Evolutionary conservation across 35 echinoderm and acorn worm genomes (phyloP).

Genomic region (Nesometra sesokonis): DNA sequence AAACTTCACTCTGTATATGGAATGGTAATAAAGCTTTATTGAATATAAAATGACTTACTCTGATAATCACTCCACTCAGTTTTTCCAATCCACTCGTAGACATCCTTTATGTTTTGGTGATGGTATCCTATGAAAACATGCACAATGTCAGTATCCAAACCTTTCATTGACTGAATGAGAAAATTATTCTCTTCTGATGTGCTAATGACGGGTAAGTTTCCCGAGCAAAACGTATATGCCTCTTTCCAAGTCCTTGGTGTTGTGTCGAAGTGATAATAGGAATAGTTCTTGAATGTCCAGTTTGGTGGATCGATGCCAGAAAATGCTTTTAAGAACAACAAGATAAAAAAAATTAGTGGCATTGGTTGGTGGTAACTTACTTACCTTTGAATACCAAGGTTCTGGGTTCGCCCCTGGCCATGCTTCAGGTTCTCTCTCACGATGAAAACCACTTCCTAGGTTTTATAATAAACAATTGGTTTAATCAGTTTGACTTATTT

Average conservation of each 20-base stretch:
- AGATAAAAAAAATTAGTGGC: too few species aligned
- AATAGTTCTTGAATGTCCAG: neutral
- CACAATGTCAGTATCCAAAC: neutral
- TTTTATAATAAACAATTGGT: too few species aligned
- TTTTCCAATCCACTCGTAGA: neutral
- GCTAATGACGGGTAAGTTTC: neutral
- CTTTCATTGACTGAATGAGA: neutral
- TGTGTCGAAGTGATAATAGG: neutral
- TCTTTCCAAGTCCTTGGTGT: neutral
- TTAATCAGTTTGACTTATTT: too few species aligned
- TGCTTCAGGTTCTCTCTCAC: too few species aligned
- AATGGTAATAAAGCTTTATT: too few species aligned
- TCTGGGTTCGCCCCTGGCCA: too few species aligned
- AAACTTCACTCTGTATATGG: too few species aligned
- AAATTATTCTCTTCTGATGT: neutral
- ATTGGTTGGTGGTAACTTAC: too few species aligned
- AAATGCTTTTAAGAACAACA: too few species aligned
- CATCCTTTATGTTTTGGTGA: neutral
- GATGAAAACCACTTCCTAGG: too few species aligned
- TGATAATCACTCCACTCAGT: neutral
- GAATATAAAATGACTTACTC: neutral
- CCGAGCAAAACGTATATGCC: neutral
- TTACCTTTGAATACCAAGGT: too few species aligned
- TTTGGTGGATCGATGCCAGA: neutral
- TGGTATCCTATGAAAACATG: neutral